Evolutionary conservation across 2,888 invertebrate species (phyloP), one percentile per base, ranked within the genome.

Genomic region (Petrolisthes cinctipes): DNA sequence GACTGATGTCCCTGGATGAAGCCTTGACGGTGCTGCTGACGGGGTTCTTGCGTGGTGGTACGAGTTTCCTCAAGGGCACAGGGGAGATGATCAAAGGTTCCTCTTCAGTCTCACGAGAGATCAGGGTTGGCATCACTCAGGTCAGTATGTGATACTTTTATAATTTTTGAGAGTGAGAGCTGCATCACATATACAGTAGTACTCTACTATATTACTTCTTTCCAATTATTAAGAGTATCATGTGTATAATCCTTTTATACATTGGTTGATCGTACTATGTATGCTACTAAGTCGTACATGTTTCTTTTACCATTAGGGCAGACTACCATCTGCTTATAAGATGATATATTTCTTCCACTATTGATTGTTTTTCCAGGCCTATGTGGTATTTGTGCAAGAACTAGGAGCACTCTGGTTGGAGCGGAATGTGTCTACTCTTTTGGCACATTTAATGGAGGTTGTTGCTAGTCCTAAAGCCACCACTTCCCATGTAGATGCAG

Each of bases 351-450:
- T 23, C 17, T 68, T 37, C 37, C 2, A 37, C 37, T 37, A 37
- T 37, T 11, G n/a, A 82, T 82, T 82, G 85, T 86, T 9, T 80
- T 93, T 93, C 91, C 93, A 97, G 97, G 97, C 98, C 0, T 99
- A 99, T 93, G 98, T 99, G 54, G 96, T 97, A 84, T 97, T 99
- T 93, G 96, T 98, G 0, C 97, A 97, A 93, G 96, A 96, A 92
- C 95, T 99, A 95, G 99, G 99, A 57, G 96, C 97, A 9, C 95
- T 96, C 1, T 99, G 99, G 99, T 93, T 99, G 89, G 99, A 99
- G 93, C 95, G 97, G 37, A 97, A 99, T 92, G 94, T 99, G 92
- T 95, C 95, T 17, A 94, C 95, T 0, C 95, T 99, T 91, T 93
- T 99, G n/a, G 95, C 95, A 11, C 99, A 99, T 92, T 95, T 99